phyloP scores from a whole-genome alignment of 2,113 vertebrate species.

The Elaphurus davidianus region DNA sequence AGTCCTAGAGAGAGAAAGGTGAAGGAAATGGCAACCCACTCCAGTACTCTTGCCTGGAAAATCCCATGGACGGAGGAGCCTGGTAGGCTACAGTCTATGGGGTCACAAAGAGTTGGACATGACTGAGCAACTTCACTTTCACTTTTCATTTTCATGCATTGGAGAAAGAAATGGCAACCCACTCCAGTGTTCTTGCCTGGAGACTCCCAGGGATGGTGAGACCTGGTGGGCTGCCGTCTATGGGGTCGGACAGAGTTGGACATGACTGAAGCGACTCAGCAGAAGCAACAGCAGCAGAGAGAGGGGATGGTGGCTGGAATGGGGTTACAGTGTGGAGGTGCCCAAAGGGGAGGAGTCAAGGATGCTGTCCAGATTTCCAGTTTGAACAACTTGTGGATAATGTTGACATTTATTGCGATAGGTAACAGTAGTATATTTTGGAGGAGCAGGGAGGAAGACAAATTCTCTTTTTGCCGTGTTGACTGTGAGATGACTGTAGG shows the following conservation, averaged over 20 bases:
- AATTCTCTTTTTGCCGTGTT: neutral
- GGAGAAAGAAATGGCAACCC: neutral
- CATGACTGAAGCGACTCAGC: neutral
- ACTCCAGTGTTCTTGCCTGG: neutral
- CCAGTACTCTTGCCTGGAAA: neutral
- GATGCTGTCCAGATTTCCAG: neutral
- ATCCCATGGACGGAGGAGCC: neutral
- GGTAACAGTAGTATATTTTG: neutral
- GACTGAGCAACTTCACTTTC: neutral
- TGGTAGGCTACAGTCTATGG: neutral
- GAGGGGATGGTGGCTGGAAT: neutral
- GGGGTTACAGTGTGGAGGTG: neutral
- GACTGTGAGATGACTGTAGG: neutral
- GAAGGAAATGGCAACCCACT: neutral
- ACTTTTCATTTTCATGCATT: neutral
- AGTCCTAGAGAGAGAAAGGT: neutral
- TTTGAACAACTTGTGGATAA: neutral
- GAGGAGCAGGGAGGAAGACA: neutral
- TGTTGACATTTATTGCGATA: neutral
- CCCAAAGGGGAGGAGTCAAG: neutral
- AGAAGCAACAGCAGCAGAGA: neutral
- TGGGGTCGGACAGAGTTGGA: rapidly evolving
- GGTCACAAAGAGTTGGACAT: rapidly evolving
- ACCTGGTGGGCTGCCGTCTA: neutral
- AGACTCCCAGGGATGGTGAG: neutral